Evolutionary conservation across 2,113 vertebrate species (phyloP), one percentile per base, ranked within the genome.

Genomic region (Prunella himalayana): DNA sequence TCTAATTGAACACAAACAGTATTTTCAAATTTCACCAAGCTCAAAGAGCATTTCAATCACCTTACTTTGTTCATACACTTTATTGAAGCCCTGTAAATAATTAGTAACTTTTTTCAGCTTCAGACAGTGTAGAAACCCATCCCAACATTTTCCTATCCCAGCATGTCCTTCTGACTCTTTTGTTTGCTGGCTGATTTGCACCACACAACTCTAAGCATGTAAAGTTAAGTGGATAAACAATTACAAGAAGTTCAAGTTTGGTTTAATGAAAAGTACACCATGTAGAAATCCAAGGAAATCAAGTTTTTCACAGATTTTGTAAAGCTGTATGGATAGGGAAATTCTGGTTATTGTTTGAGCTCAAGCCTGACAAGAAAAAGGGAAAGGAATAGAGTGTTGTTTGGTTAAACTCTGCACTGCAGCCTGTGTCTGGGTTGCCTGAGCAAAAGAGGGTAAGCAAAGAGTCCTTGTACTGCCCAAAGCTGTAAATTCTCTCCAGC

Each of bases 321-420:
- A 63, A 72, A 61, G 61, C 19, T 68, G 23, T 45, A 88, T 25
- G 41, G 60, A 69, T 19, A 81, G n/a, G 23, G 56, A 45, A 91
- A 69, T 73, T 63, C 73, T 70, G 24, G 65, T 73, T 91, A 76
- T 82, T 97, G 90, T 75, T 87, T 60, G 65, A 82, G 53, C 51
- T 53, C 6, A 42, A 83, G 63, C 13, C 51, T 41, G 42, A 70
- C 39, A 82, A 91, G 68, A 68, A 90, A 93, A 92, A 92, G 44
- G 39, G 47, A 82, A 85, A 88, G 69, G 75, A 86, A 33, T 4
- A 66, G 73, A 50, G 25, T 71, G 68, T 49, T 89, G 86, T 92
- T 96, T 83, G 81, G 82, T 90, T 96, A 81, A 94, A 86, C 61
- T 93, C 54, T 89, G 82, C 50, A 79, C 89, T 83, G 68, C 59